Evolutionary conservation across 2,797 vertebrate species (phyloP).

Genomic region (Babyrousa celebensis): DNA sequence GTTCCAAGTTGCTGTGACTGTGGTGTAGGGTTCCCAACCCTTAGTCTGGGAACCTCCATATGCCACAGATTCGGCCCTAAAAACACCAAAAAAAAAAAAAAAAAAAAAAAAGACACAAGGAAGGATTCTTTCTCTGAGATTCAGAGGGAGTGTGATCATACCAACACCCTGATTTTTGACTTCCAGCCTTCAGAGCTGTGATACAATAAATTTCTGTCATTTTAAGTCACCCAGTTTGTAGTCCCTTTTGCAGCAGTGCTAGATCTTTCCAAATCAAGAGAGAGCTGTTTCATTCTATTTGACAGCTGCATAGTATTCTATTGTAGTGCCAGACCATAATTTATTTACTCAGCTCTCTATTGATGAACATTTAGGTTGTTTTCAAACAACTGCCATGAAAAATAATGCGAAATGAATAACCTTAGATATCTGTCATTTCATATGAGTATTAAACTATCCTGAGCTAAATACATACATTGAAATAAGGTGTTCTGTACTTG

Average conservation of each 20-base stretch:
- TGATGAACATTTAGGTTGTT: background rate
- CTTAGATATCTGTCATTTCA: background rate
- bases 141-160: background rate
- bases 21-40: no score
- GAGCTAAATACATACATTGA: background rate
- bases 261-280: background rate
- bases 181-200: background rate
- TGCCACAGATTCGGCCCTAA: no score
- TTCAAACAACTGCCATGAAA: slow-evolving; percentile 51
- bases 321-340: background rate
- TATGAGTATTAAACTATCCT: background rate
- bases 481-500: slow-evolving; percentile 36
- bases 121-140: background rate
- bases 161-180: background rate
- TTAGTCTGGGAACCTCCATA: no score
- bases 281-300: background rate
- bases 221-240: background rate
- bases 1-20: no score
- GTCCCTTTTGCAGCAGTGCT: background rate
- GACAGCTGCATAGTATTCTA: background rate
- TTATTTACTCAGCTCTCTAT: background rate
- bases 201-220: background rate
- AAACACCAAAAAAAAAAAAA: no score
- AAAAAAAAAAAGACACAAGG: background rate
- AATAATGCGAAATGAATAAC: slow-evolving; percentile 33